These are phyloP conservation scores for Cottoperca gobio DNA, from an alignment of 2,797 vertebrate genomes.

Conservation along the genomic window DNA sequence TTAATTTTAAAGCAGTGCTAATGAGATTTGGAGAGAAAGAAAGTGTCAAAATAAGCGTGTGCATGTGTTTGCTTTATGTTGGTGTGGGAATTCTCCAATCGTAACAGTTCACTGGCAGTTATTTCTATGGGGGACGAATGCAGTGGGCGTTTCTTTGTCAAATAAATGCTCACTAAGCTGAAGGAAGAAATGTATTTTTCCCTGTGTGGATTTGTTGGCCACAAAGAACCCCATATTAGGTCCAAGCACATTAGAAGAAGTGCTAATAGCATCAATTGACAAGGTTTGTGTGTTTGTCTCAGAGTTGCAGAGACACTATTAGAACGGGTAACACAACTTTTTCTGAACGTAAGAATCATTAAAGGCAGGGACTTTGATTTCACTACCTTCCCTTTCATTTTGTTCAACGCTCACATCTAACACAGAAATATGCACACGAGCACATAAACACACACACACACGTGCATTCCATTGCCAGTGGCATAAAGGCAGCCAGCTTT, in stretches of 20 bases:
- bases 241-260: constrained; percentile 8
- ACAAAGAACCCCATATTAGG: constrained; percentile 19
- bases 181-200: constrained; percentile 43
- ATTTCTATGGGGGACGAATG: constrained; percentile 30
- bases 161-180: constrained; percentile 25
- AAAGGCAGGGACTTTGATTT: constrained; percentile 32
- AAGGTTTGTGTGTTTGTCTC: background rate
- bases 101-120: constrained; percentile 51
- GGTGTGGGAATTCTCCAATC: constrained; percentile 28
- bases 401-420: constrained; percentile 28
- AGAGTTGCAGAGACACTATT: constrained; percentile 4
- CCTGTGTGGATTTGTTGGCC: constrained; percentile 17
- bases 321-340: background rate
- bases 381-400: constrained; percentile 37
- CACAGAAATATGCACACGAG: constrained; percentile 12
- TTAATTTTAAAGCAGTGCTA: constrained; percentile 73
- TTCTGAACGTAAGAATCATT: constrained; percentile 41
- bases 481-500: constrained; percentile 37
- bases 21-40: constrained; percentile 70
- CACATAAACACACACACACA: background rate
- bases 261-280: constrained; percentile 13
- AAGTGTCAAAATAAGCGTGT: constrained; percentile 32
- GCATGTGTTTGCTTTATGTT: constrained; percentile 9
- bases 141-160: constrained; percentile 24
- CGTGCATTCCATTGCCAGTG: background rate